These are phyloP conservation scores for Schrankia costaestrigalis DNA, from an alignment of 2,888 invertebrate species.

Conservation along the genomic window DNA sequence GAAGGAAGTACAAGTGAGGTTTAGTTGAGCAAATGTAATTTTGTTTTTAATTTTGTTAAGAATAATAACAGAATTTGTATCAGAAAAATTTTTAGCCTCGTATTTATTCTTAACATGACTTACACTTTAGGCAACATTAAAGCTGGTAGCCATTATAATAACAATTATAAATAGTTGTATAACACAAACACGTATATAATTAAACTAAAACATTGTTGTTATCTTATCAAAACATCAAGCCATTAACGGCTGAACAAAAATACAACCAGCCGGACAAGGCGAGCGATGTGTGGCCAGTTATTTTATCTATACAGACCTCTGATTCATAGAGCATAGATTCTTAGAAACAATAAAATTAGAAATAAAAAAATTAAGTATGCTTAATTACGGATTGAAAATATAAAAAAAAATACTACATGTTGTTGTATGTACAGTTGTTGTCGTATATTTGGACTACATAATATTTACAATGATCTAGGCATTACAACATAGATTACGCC, in stretches of 20 bases:
- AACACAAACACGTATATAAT: slow-evolving; percentile 64
- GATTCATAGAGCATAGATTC: slow-evolving; percentile 13
- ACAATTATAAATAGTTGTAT: slow-evolving; percentile 48
- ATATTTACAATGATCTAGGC: too few relatives aligned
- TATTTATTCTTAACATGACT: background rate
- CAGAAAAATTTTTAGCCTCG: too few relatives aligned
- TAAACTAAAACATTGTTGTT: slow-evolving; percentile 72
- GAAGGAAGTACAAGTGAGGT: too few relatives aligned
- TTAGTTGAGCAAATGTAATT: too few relatives aligned
- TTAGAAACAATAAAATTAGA: background rate
- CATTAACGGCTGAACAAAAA: slow-evolving; percentile 73
- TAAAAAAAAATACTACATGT: too few relatives aligned
- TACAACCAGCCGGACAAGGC: slow-evolving; percentile 46
- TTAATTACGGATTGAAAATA: too few relatives aligned
- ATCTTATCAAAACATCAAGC: slow-evolving; percentile 72
- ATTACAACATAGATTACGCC: too few relatives aligned
- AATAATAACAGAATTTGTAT: too few relatives aligned
- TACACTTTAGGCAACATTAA: background rate
- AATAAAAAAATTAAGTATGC: too few relatives aligned
- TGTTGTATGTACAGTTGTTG: too few relatives aligned
- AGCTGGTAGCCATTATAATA: slow-evolving; percentile 39
- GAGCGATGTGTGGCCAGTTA: slow-evolving; percentile 48
- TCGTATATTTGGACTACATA: too few relatives aligned
- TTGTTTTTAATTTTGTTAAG: too few relatives aligned
- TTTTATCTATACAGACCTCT: slow-evolving; percentile 40